A percentile compares a stretch with the other conserved stretches of the same genome.
Conservation (phyloP, 2,888 invertebrate species). For the Meta bourneti region DNA sequence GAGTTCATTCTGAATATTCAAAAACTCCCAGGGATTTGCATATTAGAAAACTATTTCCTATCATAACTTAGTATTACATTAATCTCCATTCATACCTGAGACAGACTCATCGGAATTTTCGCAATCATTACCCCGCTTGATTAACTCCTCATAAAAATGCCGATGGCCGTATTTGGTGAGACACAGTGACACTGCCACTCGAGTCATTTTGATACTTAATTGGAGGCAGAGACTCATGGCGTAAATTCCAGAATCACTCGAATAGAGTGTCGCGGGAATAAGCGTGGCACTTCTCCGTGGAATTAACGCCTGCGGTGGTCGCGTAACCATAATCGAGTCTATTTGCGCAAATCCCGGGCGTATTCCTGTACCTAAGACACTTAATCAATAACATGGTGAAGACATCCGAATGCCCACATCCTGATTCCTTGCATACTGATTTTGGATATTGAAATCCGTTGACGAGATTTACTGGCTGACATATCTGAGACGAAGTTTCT, state of each 20-base stretch:
- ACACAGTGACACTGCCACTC: background rate
- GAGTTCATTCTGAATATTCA: no score
- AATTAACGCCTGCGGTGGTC: slow-evolving; percentile 6
- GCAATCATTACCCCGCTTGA: no score
- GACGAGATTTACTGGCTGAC: background rate
- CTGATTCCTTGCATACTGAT: background rate
- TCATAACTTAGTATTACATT: no score
- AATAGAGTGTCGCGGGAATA: background rate
- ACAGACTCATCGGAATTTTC: no score
- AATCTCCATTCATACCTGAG: no score
- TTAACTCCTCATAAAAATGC: background rate
- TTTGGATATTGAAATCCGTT: background rate
- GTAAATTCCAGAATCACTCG: background rate
- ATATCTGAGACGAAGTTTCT: background rate
- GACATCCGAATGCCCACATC: background rate
- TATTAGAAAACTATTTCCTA: background rate
- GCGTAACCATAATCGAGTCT: slow-evolving; percentile 9
- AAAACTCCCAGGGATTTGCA: no score
- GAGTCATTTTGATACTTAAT: slow-evolving; percentile 11
- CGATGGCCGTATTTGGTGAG: background rate
- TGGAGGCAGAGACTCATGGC: background rate
- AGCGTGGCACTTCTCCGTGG: background rate
- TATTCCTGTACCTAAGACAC: background rate
- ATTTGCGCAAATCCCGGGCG: background rate
- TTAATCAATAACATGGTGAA: background rate